Evolutionary conservation across 2,113 vertebrate genomes (phyloP).

Genomic region (Rattus rattus): DNA sequence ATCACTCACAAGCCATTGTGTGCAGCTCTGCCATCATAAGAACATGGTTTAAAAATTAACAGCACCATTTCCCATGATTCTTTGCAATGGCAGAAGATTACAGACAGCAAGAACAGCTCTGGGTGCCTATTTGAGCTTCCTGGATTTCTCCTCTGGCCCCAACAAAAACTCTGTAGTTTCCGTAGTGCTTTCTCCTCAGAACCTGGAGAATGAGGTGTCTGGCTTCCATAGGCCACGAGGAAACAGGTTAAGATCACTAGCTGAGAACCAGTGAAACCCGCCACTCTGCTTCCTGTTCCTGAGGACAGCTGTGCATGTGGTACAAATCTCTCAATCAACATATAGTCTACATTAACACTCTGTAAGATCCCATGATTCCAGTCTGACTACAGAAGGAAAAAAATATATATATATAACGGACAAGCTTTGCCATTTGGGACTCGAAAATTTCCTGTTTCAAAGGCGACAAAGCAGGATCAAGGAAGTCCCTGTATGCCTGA

Average conservation of each 20-base stretch:
- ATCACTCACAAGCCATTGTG: accelerated
- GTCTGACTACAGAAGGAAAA: too few relatives aligned
- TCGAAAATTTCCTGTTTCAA: too few relatives aligned
- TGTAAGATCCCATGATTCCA: too few relatives aligned
- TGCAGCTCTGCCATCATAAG: not conserved
- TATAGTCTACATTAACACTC: too few relatives aligned
- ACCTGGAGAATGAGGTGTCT: not conserved
- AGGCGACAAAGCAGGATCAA: not conserved
- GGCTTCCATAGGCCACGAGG: too few relatives aligned
- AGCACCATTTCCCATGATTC: not conserved
- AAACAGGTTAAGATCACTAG: not conserved
- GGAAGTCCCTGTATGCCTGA: too few relatives aligned
- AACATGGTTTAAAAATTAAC: accelerated
- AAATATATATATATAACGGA: too few relatives aligned
- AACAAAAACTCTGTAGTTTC: too few relatives aligned
- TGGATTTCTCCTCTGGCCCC: not conserved
- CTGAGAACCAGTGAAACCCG: not conserved
- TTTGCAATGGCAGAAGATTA: not conserved
- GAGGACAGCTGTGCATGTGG: too few relatives aligned
- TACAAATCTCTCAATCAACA: not conserved
- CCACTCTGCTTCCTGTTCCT: not conserved
- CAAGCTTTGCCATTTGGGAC: too few relatives aligned
- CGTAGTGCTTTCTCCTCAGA: not conserved
- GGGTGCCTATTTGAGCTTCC: not conserved
- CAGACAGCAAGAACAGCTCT: too few relatives aligned